phyloP scores from a whole-genome alignment of 2,113 vertebrate genomes.

The Cephalopterus ornatus region DNA sequence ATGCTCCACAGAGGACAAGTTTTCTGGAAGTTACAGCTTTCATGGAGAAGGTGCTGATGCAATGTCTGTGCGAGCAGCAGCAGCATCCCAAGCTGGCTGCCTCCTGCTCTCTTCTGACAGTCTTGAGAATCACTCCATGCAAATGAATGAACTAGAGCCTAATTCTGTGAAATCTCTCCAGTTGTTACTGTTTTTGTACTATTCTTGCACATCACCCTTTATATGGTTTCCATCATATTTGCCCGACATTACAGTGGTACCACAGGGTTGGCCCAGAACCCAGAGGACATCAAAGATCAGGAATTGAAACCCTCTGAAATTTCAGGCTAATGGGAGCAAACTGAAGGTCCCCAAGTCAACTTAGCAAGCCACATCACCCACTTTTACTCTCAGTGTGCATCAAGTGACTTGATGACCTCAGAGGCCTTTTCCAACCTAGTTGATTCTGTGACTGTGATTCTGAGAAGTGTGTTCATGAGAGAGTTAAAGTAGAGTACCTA shows the following conservation, averaged over 20 bases:
- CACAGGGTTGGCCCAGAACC: not conserved
- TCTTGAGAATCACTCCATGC: not conserved
- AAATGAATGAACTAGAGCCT: not conserved
- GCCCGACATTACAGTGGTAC: not conserved
- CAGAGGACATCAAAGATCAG: not conserved
- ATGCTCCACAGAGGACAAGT: not conserved
- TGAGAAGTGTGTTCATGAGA: not conserved
- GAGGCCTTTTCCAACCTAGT: too few species aligned
- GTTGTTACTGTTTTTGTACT: not conserved
- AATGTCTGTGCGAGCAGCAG: not conserved
- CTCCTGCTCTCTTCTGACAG: not conserved
- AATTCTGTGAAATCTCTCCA: not conserved
- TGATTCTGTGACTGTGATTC: too few species aligned
- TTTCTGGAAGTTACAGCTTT: not conserved
- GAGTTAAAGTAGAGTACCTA: not conserved
- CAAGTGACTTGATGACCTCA: not conserved
- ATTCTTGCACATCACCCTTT: not conserved
- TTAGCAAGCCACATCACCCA: not conserved
- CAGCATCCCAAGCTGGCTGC: not conserved
- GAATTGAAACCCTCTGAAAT: fast-evolving
- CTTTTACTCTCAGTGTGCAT: not conserved
- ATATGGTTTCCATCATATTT: not conserved
- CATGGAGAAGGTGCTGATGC: not conserved
- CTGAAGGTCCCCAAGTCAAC: not conserved
- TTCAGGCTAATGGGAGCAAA: not conserved